Percentiles rank a stretch among this genome's conserved stretches.
phyloP scores from a whole-genome alignment of 2,113 vertebrate species.

The Aleadryas rufinucha region DNA sequence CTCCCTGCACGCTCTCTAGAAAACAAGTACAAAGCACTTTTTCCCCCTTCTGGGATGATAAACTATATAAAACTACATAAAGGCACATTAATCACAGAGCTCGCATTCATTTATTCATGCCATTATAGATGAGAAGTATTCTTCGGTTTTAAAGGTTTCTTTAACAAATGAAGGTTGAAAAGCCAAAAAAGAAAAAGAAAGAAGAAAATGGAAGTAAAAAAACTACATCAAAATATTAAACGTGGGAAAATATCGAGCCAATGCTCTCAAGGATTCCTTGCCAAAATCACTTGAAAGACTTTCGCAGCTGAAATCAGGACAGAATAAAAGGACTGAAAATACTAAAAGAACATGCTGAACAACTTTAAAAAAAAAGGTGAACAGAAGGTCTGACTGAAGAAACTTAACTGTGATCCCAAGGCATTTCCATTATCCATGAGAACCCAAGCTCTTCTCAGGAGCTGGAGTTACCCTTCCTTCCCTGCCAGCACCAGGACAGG shows the following conservation, averaged over 20 bases:
- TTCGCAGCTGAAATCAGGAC: background rate
- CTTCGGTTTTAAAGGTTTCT: background rate
- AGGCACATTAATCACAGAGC: slow-evolving; percentile 27
- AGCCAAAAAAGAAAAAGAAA: background rate
- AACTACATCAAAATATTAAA: background rate
- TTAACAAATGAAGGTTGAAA: background rate
- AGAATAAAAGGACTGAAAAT: background rate
- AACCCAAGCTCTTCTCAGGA: background rate
- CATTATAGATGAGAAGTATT: background rate
- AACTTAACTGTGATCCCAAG: background rate
- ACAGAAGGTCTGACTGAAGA: background rate
- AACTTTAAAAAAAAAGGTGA: background rate
- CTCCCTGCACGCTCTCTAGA: background rate
- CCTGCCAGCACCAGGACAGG: background rate
- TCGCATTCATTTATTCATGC: background rate
- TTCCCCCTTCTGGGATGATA: background rate
- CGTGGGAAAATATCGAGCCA: background rate
- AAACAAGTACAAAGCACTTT: background rate
- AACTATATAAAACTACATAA: background rate
- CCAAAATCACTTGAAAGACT: slow-evolving; percentile 22
- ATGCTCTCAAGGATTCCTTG: background rate
- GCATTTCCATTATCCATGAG: fast-evolving
- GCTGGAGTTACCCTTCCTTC: background rate
- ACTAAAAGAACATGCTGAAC: background rate
- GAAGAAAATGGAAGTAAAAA: background rate